Base-by-base conservation (phyloP, 2,113 vertebrate species). In the Sorex fumeus region DNA sequence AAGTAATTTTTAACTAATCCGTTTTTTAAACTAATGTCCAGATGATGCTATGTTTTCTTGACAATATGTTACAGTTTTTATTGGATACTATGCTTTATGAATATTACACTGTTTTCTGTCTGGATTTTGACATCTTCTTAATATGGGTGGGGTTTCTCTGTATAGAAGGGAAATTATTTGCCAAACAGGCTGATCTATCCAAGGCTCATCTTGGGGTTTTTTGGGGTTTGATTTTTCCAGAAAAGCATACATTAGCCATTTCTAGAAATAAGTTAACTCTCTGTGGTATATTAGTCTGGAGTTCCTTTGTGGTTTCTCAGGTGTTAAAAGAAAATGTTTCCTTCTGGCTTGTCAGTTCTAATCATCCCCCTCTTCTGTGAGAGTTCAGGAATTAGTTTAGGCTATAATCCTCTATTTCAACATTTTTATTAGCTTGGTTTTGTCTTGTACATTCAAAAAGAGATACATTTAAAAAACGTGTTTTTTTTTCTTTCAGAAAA, bases 151-250 rank as follows among this genome's bases (percentile, higher is more conserved):
- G 9, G 5, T 75, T 69, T 53, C 7, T 84, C 79, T 72, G 36
- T 28, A 34, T 27, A 64, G 30, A 32, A 78, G 27, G 79, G 84
- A 90, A 90, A 86, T 81, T 76, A 62, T 50, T 70, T 86, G 36
- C 36, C 81, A 36, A 81, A 69, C 32, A 50, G n/a, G 16, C 60
- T n/a, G 30, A 67, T 53, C 34, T 90, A 80, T n/a, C 69, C 69
- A 15, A 60, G 27, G 1, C 36, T 76, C 60, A 32, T 62, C 75
- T 85, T 81, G 12, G 81, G 7, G 21, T 69, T 50, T 50, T 50
- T 50, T 50, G 9, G 9, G 47, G 9, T 50, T 50, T 50, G 9
- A 13, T 50, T 34, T 75, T 21, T 27, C 21, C 27, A 45, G 77
- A 27, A 25, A 81, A 80, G 30, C 62, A 47, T 70, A 11, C 21